Conservation (phyloP, 2,113 vertebrate genomes). For the Phylloscopus whistleri region DNA sequence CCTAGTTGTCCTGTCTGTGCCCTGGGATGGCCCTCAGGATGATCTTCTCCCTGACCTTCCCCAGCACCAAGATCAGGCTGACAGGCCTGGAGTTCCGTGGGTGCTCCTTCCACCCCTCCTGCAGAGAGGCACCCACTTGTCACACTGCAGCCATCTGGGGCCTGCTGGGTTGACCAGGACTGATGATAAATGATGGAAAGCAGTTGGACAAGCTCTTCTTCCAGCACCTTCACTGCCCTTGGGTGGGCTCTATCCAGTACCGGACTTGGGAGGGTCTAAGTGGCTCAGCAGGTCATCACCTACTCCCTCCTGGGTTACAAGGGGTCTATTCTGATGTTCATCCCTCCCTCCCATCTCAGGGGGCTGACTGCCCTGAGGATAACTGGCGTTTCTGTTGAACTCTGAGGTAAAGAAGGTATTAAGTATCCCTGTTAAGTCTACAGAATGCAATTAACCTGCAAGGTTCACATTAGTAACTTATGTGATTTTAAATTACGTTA, state of each 20-base stretch:
- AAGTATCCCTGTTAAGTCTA: not conserved
- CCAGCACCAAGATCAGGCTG: not conserved
- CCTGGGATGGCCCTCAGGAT: not conserved
- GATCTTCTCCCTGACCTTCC: not conserved
- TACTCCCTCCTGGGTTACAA: not conserved
- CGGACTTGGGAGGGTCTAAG: not conserved
- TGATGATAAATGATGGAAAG: not conserved
- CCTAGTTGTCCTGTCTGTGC: not conserved
- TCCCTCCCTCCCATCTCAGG: not conserved
- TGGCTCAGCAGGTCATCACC: not conserved
- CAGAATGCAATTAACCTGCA: not conserved
- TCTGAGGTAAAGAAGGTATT: not conserved
- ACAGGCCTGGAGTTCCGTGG: not conserved
- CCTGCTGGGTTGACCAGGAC: not conserved
- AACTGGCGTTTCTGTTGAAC: not conserved
- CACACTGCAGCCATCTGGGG: not conserved
- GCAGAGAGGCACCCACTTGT: not conserved
- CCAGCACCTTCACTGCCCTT: not conserved
- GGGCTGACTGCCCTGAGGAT: not conserved
- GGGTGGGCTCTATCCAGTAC: too few relatives aligned
- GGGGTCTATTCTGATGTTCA: not conserved
- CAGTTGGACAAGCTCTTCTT: not conserved
- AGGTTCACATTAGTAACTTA: not conserved
- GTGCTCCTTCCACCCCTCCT: not conserved
- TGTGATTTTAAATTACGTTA: not conserved